Evolutionary conservation across 2,113 vertebrate genomes (phyloP), one percentile per base, ranked within the genome.

Genomic region (Rhea americana): DNA sequence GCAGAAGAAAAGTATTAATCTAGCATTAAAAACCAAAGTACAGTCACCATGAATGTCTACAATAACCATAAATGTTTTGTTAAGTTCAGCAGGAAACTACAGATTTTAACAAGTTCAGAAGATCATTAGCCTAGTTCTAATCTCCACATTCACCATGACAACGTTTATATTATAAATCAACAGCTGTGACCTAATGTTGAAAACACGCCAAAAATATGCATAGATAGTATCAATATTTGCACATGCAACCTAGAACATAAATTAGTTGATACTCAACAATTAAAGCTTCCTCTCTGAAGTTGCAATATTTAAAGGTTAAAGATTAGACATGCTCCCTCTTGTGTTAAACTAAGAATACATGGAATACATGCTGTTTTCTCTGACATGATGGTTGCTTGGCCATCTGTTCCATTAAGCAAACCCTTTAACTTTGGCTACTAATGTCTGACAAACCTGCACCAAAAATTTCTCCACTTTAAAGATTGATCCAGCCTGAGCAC

Each of bases 271-370:
- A 90, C 93, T 95, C 96, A 79, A 83, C 93, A 97, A 95, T 96
- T 95, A 53, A 94, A 94, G 93, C 90, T 94, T 92, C 90, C 84
- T 92, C 78, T 89, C 94, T 94, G 73, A 96, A 96, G 94, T 87
- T 88, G 91, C 92, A 96, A 73, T 96, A 96, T 96, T 96, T 97
- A 97, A 96, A 97, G 96, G 97, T 96, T 97, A 97, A 97, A 97
- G 94, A 97, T 96, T 96, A 96, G 96, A 97, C 96, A 96, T 95
- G 96, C 96, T 97, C 97, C 96, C 97, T 97, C 97, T 97, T 96
- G 97, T 97, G 97, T 97, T 97, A 94, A 96, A 96, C 95, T 70
- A 96, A 92, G 96, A 96, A 96, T 94, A 95, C 97, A 96, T 1
- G 56, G 94, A 87, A 95, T 95, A 58, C 97, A 96, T 80, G 97